These are phyloP conservation scores for Bugula neritina DNA, from an alignment of 2,888 invertebrate species.

Conservation along the genomic window DNA sequence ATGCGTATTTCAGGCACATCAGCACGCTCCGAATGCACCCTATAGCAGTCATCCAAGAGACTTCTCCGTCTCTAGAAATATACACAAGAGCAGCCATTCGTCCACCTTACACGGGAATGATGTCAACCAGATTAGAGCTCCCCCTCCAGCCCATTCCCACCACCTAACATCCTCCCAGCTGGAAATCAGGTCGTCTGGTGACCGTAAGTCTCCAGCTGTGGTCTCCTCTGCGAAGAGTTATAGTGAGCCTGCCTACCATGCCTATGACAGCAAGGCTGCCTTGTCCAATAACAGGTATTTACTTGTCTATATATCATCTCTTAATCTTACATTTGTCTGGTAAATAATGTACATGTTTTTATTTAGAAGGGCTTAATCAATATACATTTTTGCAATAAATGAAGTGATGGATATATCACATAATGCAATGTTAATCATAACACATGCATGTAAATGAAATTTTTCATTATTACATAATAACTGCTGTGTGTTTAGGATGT, in stretches of 20 bases:
- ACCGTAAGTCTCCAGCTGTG: constrained; percentile 9
- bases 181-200: constrained; percentile 6
- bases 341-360: too few species aligned
- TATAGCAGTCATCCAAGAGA: not conserved
- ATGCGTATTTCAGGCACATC: not conserved
- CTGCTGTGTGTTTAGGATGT: not conserved
- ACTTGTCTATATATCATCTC: too few species aligned
- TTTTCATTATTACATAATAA: not conserved
- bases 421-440: too few species aligned
- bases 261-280: constrained; percentile 2
- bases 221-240: not conserved
- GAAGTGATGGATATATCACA: too few species aligned
- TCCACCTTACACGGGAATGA: not conserved
- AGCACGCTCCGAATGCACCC: not conserved
- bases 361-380: too few species aligned
- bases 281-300: not conserved
- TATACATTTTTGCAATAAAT: too few species aligned
- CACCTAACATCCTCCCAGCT: not conserved
- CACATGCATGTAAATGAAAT: too few species aligned
- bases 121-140: not conserved
- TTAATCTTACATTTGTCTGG: too few species aligned
- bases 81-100: not conserved
- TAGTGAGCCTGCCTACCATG: not conserved
- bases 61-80: not conserved
- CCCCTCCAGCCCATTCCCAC: constrained; percentile 17